Percentiles rank a stretch among this genome's conserved stretches.
Conservation (phyloP, 2,797 vertebrate genomes). For the Protonibea diacanthus region DNA sequence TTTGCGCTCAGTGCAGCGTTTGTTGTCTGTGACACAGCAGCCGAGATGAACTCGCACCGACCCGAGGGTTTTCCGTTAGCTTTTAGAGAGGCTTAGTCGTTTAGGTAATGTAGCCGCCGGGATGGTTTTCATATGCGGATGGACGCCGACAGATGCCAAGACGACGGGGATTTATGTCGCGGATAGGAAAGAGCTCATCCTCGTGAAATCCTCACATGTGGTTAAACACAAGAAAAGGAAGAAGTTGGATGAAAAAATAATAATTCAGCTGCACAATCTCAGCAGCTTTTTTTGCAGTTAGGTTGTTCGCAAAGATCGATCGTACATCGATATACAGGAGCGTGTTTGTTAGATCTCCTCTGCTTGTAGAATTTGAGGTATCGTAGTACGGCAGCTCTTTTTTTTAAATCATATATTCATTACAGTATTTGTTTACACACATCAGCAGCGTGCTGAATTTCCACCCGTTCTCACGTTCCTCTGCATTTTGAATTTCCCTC, state of each 20-base stretch:
- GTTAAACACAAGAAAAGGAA: constrained; percentile 15
- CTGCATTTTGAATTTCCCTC: neutral
- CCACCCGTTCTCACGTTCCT: constrained; percentile 7
- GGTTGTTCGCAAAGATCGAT: neutral
- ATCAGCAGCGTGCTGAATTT: neutral
- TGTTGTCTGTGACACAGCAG: constrained; percentile 23
- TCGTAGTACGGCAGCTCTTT: neutral
- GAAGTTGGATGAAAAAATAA: neutral
- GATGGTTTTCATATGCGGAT: constrained; percentile 56
- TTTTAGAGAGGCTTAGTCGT: constrained; percentile 60
- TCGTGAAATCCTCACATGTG: constrained; percentile 14
- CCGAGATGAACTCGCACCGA: constrained; percentile 42
- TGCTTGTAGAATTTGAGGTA: neutral
- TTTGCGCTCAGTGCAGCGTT: constrained; percentile 16
- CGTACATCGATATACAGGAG: neutral
- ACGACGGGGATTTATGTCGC: constrained; percentile 52
- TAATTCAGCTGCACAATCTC: neutral
- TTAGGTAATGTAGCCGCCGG: constrained; percentile 45
- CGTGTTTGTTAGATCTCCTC: neutral
- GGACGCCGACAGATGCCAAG: constrained; percentile 59
- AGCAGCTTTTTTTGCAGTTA: neutral
- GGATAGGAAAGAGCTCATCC: constrained; percentile 36
- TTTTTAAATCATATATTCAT: neutral
- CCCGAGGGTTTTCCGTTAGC: constrained; percentile 41
- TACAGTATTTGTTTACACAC: neutral